A percentile compares a stretch with the other conserved stretches of the same genome.
Evolutionary conservation across 2,888 invertebrate species (phyloP).

Genomic region (Nomada fucata): DNA sequence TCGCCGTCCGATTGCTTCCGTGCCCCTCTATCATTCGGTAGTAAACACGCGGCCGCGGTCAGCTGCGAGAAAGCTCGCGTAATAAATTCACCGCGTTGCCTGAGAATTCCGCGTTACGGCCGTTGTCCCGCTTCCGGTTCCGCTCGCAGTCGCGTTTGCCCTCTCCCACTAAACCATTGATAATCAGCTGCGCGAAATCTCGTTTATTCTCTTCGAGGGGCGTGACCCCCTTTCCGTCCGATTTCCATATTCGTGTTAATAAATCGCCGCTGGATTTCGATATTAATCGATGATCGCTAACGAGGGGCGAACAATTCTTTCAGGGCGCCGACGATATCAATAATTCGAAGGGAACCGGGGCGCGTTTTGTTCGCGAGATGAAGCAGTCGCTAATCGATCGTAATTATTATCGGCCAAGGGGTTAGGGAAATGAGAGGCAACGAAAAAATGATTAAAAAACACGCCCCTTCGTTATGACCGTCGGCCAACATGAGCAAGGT

Average conservation of each 20-base stretch:
- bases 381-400: not conserved
- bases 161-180: too few species aligned
- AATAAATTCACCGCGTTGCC: slow-evolving; percentile 51
- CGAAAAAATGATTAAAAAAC: too few species aligned
- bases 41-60: slow-evolving; percentile 63
- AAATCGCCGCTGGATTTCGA: too few species aligned
- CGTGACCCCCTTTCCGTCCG: too few species aligned
- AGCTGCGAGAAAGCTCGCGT: slow-evolving; percentile 46
- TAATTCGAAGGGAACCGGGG: too few species aligned
- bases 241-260: too few species aligned
- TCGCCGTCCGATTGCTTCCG: not conserved
- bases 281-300: too few species aligned
- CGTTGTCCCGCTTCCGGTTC: not conserved
- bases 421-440: not conserved
- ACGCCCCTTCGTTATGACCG: not conserved
- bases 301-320: too few species aligned
- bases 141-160: too few species aligned
- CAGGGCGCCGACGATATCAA: too few species aligned
- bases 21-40: slow-evolving; percentile 54
- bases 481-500: not conserved
- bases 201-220: slow-evolving; percentile 7
- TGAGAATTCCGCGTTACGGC: slow-evolving; percentile 22
- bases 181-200: slow-evolving; percentile 10
- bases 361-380: too few species aligned
- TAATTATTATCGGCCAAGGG: not conserved